A percentile compares a stretch with the other conserved stretches of the same genome.
These are phyloP conservation scores for Meandrusa payeni DNA, from an alignment of 2,888 invertebrate species.

Conservation along the genomic window DNA sequence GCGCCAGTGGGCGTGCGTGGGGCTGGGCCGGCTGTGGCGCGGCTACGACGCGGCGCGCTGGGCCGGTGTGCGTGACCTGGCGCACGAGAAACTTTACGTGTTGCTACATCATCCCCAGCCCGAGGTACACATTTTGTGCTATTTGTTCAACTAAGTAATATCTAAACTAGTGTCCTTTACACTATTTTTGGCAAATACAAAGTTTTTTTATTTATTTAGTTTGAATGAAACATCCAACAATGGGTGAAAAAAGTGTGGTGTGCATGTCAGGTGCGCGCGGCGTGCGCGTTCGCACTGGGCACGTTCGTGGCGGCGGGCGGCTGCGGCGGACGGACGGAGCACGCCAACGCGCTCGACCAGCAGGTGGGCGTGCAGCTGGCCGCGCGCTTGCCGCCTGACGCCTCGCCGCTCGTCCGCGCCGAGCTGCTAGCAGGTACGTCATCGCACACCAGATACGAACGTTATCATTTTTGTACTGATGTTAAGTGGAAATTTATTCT, in stretches of 20 bases:
- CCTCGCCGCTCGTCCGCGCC: conserved; percentile 92
- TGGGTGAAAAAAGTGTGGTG: too few relatives aligned
- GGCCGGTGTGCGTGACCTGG: conserved; percentile 97
- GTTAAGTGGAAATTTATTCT: too few relatives aligned
- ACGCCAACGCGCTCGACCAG: conserved; percentile 96
- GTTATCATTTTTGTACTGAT: too few relatives aligned
- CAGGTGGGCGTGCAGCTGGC: conserved; percentile 94
- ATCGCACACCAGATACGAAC: conserved; percentile 89
- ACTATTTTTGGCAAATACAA: too few relatives aligned
- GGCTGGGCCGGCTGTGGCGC: conserved; percentile 94
- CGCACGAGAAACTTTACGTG: conserved; percentile 96
- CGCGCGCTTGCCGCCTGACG: conserved; percentile 88
- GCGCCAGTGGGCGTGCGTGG: conserved; percentile 94
- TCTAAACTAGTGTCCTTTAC: too few relatives aligned
- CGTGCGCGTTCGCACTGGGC: conserved; percentile 96
- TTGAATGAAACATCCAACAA: too few relatives aligned
- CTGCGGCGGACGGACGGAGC: conserved; percentile 89
- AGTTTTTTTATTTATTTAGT: too few relatives aligned
- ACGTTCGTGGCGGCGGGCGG: conserved; percentile 94
- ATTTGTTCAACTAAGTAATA: too few relatives aligned
- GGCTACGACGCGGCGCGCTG: conserved; percentile 93
- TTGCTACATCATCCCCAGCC: conserved; percentile 91
- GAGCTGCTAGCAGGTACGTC: conserved; percentile 89
- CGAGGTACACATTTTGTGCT: conserved; percentile 86
- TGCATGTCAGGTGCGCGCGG: conserved; percentile 94